Conservation (phyloP, 2,113 vertebrate species). For the Dasyornis broadbenti region DNA sequence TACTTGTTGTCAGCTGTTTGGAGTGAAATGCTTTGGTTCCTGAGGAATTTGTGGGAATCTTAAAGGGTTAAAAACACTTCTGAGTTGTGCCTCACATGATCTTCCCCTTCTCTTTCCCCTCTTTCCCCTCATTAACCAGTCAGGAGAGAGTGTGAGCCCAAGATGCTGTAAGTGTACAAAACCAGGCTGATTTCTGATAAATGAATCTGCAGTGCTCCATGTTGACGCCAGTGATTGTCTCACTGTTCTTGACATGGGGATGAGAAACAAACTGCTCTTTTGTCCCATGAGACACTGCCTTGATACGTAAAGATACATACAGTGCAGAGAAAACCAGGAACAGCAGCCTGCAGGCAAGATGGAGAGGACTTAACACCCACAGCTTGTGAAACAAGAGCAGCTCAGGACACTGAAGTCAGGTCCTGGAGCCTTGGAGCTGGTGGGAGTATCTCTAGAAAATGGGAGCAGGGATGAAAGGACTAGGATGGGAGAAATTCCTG, state of each 20-base stretch:
- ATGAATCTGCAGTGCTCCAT: background rate
- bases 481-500: fast-evolving
- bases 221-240: background rate
- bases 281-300: background rate
- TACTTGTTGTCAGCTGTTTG: fast-evolving
- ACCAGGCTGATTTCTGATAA: background rate
- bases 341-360: background rate
- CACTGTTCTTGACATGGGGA: background rate
- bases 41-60: background rate
- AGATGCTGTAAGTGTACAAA: background rate
- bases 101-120: background rate
- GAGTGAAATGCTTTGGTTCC: slow-evolving; percentile 6
- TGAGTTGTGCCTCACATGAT: background rate
- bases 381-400: background rate
- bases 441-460: background rate
- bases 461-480: background rate
- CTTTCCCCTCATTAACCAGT: background rate
- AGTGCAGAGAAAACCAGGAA: background rate
- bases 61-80: background rate
- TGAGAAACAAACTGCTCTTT: background rate
- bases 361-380: background rate
- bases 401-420: background rate
- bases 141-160: background rate
- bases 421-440: background rate
- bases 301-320: background rate